phyloP scores from a whole-genome alignment of 2,888 invertebrate genomes.

The Hypolimnas misippus region DNA sequence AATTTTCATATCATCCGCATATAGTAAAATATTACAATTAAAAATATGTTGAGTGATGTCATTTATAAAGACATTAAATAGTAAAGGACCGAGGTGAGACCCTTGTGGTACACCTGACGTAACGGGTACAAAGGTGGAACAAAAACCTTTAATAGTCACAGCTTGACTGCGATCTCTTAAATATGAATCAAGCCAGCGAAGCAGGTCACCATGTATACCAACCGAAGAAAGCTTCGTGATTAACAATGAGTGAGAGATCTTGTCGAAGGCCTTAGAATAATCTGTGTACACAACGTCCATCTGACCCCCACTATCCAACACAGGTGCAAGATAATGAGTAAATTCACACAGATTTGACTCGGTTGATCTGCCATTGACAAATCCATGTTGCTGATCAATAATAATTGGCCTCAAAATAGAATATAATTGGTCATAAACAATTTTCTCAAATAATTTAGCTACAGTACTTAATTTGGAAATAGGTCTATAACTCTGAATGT shows the following conservation, averaged over 20 bases:
- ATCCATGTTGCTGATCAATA: background rate
- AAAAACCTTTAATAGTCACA: conserved; percentile 13
- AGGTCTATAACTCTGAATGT: conserved; percentile 1
- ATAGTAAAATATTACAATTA: background rate
- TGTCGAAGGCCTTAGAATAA: too few species aligned
- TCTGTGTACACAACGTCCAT: too few species aligned
- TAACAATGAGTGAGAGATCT: background rate
- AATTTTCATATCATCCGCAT: conserved; percentile 11
- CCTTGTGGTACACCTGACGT: conserved; percentile 8
- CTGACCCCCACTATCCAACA: too few species aligned
- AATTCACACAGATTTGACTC: background rate
- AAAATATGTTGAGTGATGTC: background rate
- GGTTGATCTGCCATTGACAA: background rate
- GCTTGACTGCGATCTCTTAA: conserved; percentile 17
- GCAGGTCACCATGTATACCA: conserved; percentile 6
- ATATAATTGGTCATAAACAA: background rate
- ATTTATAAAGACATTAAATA: conserved; percentile 7
- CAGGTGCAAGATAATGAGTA: too few species aligned
- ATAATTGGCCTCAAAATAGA: background rate
- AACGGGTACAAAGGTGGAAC: conserved; percentile 7
- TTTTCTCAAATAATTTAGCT: conserved; percentile 6
- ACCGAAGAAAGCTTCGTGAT: background rate
- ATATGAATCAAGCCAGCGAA: conserved; percentile 8
- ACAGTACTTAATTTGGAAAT: conserved; percentile 2
- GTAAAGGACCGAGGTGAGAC: background rate